Evolutionary conservation across 2,113 vertebrate genomes (phyloP).

Genomic region (Mormyrus iriodes): DNA sequence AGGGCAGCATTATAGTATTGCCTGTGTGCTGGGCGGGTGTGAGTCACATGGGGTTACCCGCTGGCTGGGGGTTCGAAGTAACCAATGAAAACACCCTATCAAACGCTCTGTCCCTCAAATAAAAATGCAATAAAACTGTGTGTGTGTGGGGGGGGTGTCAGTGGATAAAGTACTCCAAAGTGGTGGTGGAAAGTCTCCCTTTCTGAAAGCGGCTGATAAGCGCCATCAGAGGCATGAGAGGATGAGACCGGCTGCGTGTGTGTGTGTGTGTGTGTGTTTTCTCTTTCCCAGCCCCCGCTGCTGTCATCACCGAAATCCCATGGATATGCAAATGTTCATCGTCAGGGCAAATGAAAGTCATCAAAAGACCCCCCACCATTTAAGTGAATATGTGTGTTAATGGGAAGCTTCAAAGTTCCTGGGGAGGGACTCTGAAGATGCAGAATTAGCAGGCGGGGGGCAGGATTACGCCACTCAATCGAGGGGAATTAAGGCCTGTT

Average conservation of each 20-base stretch:
- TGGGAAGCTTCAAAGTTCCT: slow-evolving; percentile 26
- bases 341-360: slow-evolving; percentile 39
- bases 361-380: slow-evolving; percentile 24
- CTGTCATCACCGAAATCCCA: slow-evolving; percentile 22
- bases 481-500: slow-evolving; percentile 4
- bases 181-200: neutral
- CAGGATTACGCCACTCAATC: neutral
- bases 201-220: slow-evolving; percentile 20
- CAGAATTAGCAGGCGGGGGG: neutral
- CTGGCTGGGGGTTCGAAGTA: neutral
- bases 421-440: neutral
- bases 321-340: slow-evolving; percentile 34
- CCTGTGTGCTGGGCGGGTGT: neutral
- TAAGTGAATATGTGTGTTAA: neutral
- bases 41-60: neutral
- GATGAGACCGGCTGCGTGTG: neutral
- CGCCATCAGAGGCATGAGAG: slow-evolving; percentile 3
- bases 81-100: neutral
- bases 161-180: neutral
- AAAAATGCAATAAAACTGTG: neutral
- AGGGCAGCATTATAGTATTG: neutral
- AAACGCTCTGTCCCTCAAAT: neutral
- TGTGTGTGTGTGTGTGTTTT: neutral
- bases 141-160: neutral
- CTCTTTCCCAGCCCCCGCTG: slow-evolving; percentile 25